Evolutionary conservation across 92 coral and sea anemone genomes (phyloP), one percentile per base, ranked within the genome.

Genomic region (Hydrozoanthus gracilis): DNA sequence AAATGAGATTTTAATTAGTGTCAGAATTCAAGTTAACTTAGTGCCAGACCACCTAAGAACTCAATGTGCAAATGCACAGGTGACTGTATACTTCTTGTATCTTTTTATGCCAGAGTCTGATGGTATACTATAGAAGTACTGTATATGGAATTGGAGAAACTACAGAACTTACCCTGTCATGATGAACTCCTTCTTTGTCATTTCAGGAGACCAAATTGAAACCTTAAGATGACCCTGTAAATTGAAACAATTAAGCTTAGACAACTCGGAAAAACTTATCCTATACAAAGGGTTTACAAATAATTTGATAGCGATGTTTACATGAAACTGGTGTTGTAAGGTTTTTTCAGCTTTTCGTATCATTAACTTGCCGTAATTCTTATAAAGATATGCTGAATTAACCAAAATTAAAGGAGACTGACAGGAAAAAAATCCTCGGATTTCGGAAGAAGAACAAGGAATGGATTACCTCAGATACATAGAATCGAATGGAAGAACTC

Each of bases 121-220:
- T 27, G 39, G 39, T 27, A 27, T 27, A 27, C 39, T 27, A 27
- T 27, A 27, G 39, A 27, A 27, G 39, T 27, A 2, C 5, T 14
- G 15, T 62, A 13, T 66, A 16, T 44, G 5, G 20, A 7, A 44
- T 7, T n/a, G 14, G 11, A 56, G 0, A 50, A 66, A 76, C 17
- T 44, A 17, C 51, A 4, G 18, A 7, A 18, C 88, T 50, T 82
- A 94, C 98, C 98, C 98, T 18, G 77, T 84, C 55, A 69, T 74
- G 45, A 94, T 89, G 70, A 94, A 94, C 72, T 94, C 95, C 16
- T 87, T 78, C 87, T 91, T 92, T 4, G 94, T 77, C 83, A 92
- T 82, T 17, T 89, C 91, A 65, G 94, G 83, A n/a, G 98, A 92
- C 98, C 98, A 94, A 3, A 88, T 27, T 12, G 83, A 87, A 15